phyloP scores from a whole-genome alignment of 2,113 vertebrate species.

The Leiothrix lutea region DNA sequence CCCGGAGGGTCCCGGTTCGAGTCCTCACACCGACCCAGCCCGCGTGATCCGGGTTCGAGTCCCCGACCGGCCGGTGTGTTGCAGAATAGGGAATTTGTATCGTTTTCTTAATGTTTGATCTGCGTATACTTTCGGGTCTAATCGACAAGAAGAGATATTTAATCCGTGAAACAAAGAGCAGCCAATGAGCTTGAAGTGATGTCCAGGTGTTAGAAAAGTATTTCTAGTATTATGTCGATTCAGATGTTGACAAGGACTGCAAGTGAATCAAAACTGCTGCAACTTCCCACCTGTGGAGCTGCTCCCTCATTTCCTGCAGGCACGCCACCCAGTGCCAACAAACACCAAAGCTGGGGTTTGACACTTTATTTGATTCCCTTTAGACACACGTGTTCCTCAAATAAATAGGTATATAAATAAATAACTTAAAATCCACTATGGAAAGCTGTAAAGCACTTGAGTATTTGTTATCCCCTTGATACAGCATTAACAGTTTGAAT shows the following conservation, averaged over 20 bases:
- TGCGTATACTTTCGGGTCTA: not conserved
- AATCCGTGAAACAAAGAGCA: not conserved
- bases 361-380: not conserved
- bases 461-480: not conserved
- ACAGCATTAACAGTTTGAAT: not conserved
- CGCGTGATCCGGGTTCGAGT: not conserved
- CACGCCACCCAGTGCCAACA: not conserved
- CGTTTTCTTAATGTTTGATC: not conserved
- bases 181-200: not conserved
- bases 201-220: not conserved
- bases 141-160: not conserved
- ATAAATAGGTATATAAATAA: not conserved
- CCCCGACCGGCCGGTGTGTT: not conserved
- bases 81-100: too few relatives aligned
- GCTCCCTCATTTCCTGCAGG: not conserved
- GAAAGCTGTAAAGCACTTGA: conserved; percentile 36
- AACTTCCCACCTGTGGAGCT: not conserved
- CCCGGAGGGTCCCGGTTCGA: too few relatives aligned
- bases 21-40: not conserved
- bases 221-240: not conserved
- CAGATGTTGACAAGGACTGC: not conserved
- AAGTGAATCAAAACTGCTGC: not conserved
- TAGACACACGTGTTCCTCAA: not conserved
- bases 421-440: conserved; percentile 4
- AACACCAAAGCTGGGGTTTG: not conserved